Base-by-base conservation (phyloP, 2,888 invertebrate genomes). In the Leucoptera coffeella region DNA sequence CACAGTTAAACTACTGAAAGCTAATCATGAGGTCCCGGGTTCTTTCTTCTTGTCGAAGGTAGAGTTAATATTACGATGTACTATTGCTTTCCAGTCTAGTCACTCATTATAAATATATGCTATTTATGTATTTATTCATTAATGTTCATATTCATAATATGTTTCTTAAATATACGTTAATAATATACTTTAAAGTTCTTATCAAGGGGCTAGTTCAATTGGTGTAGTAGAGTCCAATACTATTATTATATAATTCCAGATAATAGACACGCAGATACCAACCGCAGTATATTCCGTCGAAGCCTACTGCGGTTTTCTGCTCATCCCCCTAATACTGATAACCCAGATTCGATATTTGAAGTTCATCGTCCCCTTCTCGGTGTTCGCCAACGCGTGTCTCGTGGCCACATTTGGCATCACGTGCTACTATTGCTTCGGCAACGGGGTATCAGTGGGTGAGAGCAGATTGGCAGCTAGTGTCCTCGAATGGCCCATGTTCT, bases 361-460 rank as follows among this genome's bases (percentile, higher is more conserved):
- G 49, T 82, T 80, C 41, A 60, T 96, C 22, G 89, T 94, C 3
- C 91, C 92, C 0, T 89, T 94, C 50, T 94, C 95, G 0, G 65
- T 85, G 29, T 46, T 90, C 12, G 95, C 95, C 14, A 95, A 95
- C 47, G 26, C 85, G 1, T 81, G 87, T 28, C 82, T 93, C 42
- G 55, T 86, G 1, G 45, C 77, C 2, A 86, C 90, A 0, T 80
- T 95, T 37, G 71, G 67, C 9, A 82, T 94, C 28, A 88, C 89
- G 0, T 76, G 90, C 31, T 86, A 84, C 48, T 92, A 86, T 47
- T 77, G 90, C 39, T 82, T 92, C 39, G 67, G 61, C 19, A 53
- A 53, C 22, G 50, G 61, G 23, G 47, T 67, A 1, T 43, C 54
- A 1, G 21, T 41, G 1, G 32, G 40, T 1, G 48, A 59, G 56